Conservation (phyloP, 2,797 vertebrate genomes). For the Cryptoprocta ferox region DNA sequence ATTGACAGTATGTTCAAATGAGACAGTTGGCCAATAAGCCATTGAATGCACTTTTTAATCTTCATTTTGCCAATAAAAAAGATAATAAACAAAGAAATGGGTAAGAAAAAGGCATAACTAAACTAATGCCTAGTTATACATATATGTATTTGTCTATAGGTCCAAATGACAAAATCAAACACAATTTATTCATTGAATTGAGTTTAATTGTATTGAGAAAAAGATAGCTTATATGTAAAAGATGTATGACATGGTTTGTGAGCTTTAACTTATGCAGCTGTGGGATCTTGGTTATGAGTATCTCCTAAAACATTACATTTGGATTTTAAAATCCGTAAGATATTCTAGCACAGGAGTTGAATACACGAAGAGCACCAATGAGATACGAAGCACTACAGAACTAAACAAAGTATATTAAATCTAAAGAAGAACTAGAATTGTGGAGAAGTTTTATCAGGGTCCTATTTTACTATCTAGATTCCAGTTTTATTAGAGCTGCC, state of each 20-base stretch:
- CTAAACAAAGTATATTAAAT: background rate
- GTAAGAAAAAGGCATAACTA: constrained; percentile 28
- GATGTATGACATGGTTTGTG: constrained; percentile 19
- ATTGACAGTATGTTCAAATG: background rate
- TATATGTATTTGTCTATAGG: constrained; percentile 10
- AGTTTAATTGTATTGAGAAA: constrained; percentile 14
- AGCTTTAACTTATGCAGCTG: constrained; percentile 63
- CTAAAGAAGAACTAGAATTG: background rate
- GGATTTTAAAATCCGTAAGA: constrained; percentile 60
- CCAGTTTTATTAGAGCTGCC: background rate
- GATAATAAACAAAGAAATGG: constrained; percentile 36
- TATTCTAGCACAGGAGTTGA: constrained; percentile 34
- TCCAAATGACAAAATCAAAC: constrained; percentile 29
- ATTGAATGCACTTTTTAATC: background rate
- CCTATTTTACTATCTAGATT: background rate
- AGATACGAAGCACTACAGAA: background rate
- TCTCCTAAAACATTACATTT: background rate
- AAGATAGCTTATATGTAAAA: background rate
- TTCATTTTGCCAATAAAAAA: constrained; percentile 23
- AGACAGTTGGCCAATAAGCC: background rate
- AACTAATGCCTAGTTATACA: constrained; percentile 27
- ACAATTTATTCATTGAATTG: constrained; percentile 41
- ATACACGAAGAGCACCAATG: constrained; percentile 31
- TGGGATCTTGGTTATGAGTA: constrained; percentile 30
- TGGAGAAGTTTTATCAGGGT: background rate